Percentiles rank a stretch among this genome's conserved stretches.
Evolutionary conservation across 37 sponge, comb jelly and placozoan genomes (phyloP).

Genomic region (Chondrosia reniformis): DNA sequence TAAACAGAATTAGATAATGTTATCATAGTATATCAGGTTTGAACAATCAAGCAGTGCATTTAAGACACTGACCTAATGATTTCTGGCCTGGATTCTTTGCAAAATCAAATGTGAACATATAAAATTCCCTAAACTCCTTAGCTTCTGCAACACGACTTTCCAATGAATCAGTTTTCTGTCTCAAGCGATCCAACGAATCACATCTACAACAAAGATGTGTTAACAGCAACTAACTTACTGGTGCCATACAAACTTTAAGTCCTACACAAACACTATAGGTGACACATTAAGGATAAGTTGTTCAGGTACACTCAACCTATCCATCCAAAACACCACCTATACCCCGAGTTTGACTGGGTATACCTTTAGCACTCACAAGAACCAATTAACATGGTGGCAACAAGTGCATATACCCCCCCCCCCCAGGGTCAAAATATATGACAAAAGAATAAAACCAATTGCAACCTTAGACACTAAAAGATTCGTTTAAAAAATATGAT

Average conservation of each 20-base stretch:
- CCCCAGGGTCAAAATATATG: too few species aligned
- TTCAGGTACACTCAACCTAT: not conserved
- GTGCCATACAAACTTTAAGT: not conserved
- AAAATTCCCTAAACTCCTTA: slow-evolving; percentile 89
- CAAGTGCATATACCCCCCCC: too few species aligned
- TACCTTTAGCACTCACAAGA: too few species aligned
- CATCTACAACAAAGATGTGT: too few species aligned
- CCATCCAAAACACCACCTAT: too few species aligned
- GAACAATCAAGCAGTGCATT: not conserved
- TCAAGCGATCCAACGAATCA: slow-evolving; percentile 85
- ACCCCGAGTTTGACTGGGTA: too few species aligned
- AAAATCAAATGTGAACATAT: slow-evolving; percentile 92
- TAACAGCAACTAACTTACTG: too few species aligned
- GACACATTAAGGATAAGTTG: too few species aligned
- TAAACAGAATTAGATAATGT: not conserved
- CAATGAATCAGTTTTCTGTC: slow-evolving; percentile 55
- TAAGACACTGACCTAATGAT: slow-evolving; percentile 66
- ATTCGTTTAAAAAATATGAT: too few species aligned
- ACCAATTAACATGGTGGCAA: too few species aligned
- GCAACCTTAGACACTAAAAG: too few species aligned
- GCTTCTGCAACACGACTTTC: slow-evolving; percentile 81
- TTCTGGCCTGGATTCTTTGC: slow-evolving; percentile 95
- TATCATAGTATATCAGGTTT: not conserved
- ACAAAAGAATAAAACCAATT: too few species aligned
- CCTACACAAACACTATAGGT: not conserved